Evolutionary conservation across 2,888 invertebrate genomes (phyloP).

Genomic region (Netelia melanura): DNA sequence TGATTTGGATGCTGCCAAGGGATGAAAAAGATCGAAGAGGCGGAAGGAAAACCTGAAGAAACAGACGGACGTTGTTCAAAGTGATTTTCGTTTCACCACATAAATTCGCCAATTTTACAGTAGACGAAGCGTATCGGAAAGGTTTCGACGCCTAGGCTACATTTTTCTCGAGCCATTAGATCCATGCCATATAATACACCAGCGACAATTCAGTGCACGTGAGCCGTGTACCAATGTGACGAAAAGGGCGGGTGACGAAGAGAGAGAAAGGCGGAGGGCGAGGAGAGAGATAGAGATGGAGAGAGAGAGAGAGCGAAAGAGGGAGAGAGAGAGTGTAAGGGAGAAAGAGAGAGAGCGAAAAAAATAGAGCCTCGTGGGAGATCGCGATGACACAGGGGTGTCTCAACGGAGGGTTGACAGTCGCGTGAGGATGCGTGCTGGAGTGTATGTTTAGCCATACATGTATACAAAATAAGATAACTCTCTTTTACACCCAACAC

Average conservation of each 20-base stretch:
- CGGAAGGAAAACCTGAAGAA: background rate
- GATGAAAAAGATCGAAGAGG: slow-evolving; percentile 4
- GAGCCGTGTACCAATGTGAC: background rate
- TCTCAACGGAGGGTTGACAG: slow-evolving; percentile 25
- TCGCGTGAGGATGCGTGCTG: slow-evolving; percentile 16
- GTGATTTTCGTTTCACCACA: slow-evolving; percentile 39
- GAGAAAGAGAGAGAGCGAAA: background rate
- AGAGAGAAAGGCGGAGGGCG: background rate
- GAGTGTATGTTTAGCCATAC: background rate
- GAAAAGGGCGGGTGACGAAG: background rate
- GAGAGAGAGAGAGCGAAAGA: background rate
- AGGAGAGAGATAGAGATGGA: background rate
- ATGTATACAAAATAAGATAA: background rate
- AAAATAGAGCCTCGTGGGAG: background rate
- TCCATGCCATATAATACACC: slow-evolving; percentile 35
- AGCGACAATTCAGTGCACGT: slow-evolving; percentile 48
- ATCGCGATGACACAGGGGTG: background rate
- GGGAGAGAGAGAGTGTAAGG: background rate
- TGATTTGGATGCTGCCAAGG: background rate
- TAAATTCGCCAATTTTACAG: slow-evolving; percentile 36
- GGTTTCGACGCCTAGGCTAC: slow-evolving; percentile 34
- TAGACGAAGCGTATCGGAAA: slow-evolving; percentile 27
- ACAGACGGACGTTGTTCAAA: slow-evolving; percentile 8
- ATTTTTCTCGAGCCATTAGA: slow-evolving; percentile 48
- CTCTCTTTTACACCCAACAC: slow-evolving; percentile 21